Base-by-base conservation (phyloP, 2,888 invertebrate species). In the Buathra laborator region DNA sequence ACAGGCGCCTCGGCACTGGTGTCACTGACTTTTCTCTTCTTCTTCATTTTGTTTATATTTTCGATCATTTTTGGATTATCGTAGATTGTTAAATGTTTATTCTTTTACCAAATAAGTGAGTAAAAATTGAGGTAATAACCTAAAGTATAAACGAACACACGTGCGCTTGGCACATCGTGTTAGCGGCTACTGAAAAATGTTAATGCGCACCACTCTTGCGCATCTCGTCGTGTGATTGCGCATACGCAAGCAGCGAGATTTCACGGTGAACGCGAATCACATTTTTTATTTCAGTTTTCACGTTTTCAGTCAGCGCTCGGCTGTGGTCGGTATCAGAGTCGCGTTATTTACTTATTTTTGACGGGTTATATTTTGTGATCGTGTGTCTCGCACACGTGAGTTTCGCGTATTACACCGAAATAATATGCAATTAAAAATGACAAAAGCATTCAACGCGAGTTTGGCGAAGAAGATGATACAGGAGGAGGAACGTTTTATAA, bases 401-500 rank as follows among this genome's bases (percentile, higher is more conserved):
- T 74, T 29, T 16, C 10, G 43, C 14, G 32, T 14, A 32, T 29
- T n/a, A 29, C 2, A 24, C 43, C 14, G 43, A n/a, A 43, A 59
- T 78, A 92, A 87, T 81, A 93, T 93, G 93, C 91, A 93, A 86
- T 90, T 93, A 85, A 92, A 91, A 90, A 93, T 92, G 92, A 71
- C 88, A 75, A 90, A 91, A 51, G 71, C 86, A 44, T 94, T 94
- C 86, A 92, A 94, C 85, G 67, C 85, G 10, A 94, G 93, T 83
- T 86, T 90, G 81, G 89, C 93, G 4, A 94, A 93, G 93, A 94
- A 93, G 92, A 94, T 92, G 86, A 89, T 96, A 66, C 90, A 92
- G 68, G 94, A 94, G 84, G 96, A 96, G 92, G 94, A 95, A 78
- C 94, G 94, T 88, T 96, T 95, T 89, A 93, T 96, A 78, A 95